Base-by-base conservation (phyloP, 2,797 vertebrate species). In the Serranus cabrilla region DNA sequence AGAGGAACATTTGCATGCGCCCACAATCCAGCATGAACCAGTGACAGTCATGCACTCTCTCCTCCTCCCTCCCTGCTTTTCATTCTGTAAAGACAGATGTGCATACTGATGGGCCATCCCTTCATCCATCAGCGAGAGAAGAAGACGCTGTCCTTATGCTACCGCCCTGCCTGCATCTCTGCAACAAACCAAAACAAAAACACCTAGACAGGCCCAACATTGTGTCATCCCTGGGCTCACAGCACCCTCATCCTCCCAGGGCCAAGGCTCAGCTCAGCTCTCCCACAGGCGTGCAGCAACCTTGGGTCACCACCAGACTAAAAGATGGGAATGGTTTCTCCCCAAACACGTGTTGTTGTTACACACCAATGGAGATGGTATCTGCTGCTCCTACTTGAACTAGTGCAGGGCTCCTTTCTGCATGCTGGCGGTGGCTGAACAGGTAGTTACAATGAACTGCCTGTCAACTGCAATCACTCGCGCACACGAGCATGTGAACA, bases 11-110 rank as follows among this genome's bases (percentile, higher is more conserved):
- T 86, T 80, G 80, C 49, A 37, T 84, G 81, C 27, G n/a, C 45
- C 69, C 72, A 55, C 78, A 80, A 75, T 80, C 76, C 69, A 59
- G 75, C 57, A 58, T 70, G 68, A 89, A 79, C 74, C 71, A 68
- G 71, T 57, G 84, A 81, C 82, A 79, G 74, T 64, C 70, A 51
- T 69, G 83, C 49, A 43, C 60, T 59, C 78, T 55, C 52, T 61
- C 51, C 62, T 63, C 45, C 62, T 63, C 66, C 43, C 57, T 56
- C 54, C 51, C 74, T 66, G 58, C 42, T 51, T 78, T 74, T 77
- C 71, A 52, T 82, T 87, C 81, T 57, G n/a, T 60, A 56, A 85
- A 92, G 86, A 89, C 89, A 88, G 81, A 91, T 88, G 87, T 90
- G 83, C 49, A 37, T 8, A 81, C 76, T 87, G 85, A 89, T 74